Base-by-base conservation (phyloP, 1,140 invertebrate species). In the Drosophila nebulosa region DNA sequence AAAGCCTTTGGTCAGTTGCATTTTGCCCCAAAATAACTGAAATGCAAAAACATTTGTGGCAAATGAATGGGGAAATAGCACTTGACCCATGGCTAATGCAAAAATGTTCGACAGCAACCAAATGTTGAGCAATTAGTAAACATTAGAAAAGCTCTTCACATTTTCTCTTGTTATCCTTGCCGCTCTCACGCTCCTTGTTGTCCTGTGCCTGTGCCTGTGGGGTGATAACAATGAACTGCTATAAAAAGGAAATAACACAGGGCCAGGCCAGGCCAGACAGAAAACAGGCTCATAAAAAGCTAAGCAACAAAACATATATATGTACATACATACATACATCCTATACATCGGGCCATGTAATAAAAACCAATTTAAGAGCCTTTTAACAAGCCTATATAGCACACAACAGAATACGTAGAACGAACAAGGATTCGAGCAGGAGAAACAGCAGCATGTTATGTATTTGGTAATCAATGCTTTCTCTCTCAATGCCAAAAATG, bases 401-500 rank as follows among this genome's bases (percentile, higher is more conserved):
- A 55, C 52, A 55, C 52, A 58, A 32, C 50, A 26, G 36, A 16
- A 16, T 63, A 27, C 24, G 69, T 35, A 35, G 27, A 9, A 30
- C 32, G 66, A 53, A 71, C 26, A 35, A 67, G 51, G 62, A 36
- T 46, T 30, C 12, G n/a, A 53, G n/a, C 36, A 64, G 42, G 55
- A 71, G 39, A 30, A 39, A 9, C 0, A 30, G 10, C 60, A 30
- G 12, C 22, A 56, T 69, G 60, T 53, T 61, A 62, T 53, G 46
- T 60, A 76, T 69, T 50, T 56, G 51, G 76, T 79, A 75, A 84
- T 84, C 72, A 79, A 84, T 83, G 64, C 42, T 61, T 46, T 46
- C 4, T 22, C 2, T 30, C 56, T 60, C 59, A 56, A 53, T 32
- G 67, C 46, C 67, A 42, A 59, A 64, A 74, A 60, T 42, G 46